Base-by-base conservation (phyloP, 2,888 invertebrate genomes). In the Monopis laevigella region DNA sequence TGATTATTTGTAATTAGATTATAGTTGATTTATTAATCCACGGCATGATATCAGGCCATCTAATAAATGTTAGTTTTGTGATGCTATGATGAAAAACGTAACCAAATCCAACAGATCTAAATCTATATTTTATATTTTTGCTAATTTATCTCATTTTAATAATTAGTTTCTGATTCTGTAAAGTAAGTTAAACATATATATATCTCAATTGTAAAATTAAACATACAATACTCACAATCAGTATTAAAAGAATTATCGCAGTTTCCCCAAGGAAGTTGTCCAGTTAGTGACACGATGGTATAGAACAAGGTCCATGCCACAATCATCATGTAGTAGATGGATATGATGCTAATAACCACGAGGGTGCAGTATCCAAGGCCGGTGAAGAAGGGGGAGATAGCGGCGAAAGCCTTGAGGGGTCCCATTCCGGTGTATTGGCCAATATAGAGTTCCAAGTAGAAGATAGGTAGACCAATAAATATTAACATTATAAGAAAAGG, bases 391-490 rank as follows among this genome's bases (percentile, higher is more conserved):
- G 89, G 89, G 0, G 86, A 83, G 53, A 89, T 83, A 2, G 85
- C 65, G 27, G 66, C 62, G 54, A 87, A 88, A 0, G 86, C 86
- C 49, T 84, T 68, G 29, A 85, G 65, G 0, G 93, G 91, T 0
- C 93, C 92, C 0, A 89, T 59, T 2, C 89, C 89, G 1, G 88
- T 84, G 59, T 86, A 93, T 59, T 93, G 93, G 2, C 93, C 93
- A 13, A 93, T 70, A 30, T 88, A 87, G 24, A 92, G 69, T 60
- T 93, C 93, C 62, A 93, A 70, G 55, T 86, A 89, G 62, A 93
- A 92, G 51, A 93, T 84, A 1, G 92, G 92, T 45, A 92, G 82
- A 1, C 92, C 92, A 58, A 90, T 88, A 19, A 87, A 70, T n/a
- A 89, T 54, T 51, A 90, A 69, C 88, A 91, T 89, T 36, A 91